Conservation (phyloP, 2,797 vertebrate species). For the Poliocrania exsul region DNA sequence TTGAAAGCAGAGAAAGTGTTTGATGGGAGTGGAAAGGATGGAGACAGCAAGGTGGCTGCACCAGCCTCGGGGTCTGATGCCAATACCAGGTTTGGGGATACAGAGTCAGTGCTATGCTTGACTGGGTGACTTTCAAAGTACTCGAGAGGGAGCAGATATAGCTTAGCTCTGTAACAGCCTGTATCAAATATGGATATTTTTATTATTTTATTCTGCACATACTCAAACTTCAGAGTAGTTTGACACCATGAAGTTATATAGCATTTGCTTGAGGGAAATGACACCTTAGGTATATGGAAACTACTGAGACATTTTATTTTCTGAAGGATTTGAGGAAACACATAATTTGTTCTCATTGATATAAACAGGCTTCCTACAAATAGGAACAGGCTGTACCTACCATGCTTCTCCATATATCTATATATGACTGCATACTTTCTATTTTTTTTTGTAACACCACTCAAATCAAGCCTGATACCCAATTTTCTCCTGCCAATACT, state of each 20-base stretch:
- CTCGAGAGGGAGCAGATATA: background rate
- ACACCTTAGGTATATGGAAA: background rate
- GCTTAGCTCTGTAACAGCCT: background rate
- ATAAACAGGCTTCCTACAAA: background rate
- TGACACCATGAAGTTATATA: background rate
- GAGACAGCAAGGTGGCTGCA: background rate
- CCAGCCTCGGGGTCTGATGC: rapidly evolving
- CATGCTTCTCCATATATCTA: background rate
- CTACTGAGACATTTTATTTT: background rate
- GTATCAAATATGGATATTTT: background rate
- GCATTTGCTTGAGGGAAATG: background rate
- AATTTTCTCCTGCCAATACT: background rate
- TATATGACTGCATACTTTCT: background rate
- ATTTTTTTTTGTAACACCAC: background rate
- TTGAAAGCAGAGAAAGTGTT: background rate
- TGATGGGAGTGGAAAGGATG: background rate
- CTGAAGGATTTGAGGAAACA: background rate
- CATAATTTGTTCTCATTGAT: background rate
- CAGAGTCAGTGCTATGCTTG: rapidly evolving
- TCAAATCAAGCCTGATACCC: background rate
- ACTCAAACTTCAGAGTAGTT: background rate
- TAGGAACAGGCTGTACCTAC: background rate
- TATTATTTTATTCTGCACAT: background rate
- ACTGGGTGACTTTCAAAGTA: background rate
- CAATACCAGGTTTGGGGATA: background rate